Evolutionary conservation across 2,797 vertebrate genomes (phyloP).

Genomic region (Alauda arvensis): DNA sequence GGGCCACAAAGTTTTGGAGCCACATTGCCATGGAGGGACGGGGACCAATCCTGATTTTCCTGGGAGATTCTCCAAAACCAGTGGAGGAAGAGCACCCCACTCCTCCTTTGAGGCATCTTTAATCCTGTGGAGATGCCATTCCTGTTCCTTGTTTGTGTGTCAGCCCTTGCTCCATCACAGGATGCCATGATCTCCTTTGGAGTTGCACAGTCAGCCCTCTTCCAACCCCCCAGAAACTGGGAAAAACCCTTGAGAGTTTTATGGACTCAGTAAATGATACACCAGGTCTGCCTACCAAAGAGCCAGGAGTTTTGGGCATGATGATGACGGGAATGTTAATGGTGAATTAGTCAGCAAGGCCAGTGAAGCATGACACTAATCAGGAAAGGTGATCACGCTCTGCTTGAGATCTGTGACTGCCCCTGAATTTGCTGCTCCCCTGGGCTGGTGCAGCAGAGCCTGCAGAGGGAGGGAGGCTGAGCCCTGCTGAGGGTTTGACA

Average conservation of each 20-base stretch:
- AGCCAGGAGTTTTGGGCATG: not conserved
- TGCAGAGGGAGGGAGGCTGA: not conserved
- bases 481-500: not conserved
- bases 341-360: not conserved
- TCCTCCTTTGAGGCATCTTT: not conserved
- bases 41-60: not conserved
- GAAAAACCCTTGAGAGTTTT: not conserved
- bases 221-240: not conserved
- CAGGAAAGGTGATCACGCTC: not conserved
- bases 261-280: not conserved
- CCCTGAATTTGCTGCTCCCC: not conserved
- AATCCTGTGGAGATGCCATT: not conserved
- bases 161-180: not conserved
- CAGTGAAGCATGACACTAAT: not conserved
- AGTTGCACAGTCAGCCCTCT: fast-evolving
- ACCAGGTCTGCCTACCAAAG: not conserved
- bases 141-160: not conserved
- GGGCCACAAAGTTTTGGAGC: not conserved
- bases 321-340: not conserved
- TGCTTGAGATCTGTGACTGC: not conserved
- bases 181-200: fast-evolving
- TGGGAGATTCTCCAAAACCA: not conserved
- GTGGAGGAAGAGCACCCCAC: not conserved
- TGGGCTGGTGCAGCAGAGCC: not conserved
- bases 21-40: fast-evolving